A percentile compares a stretch with the other conserved stretches of the same genome.
phyloP scores from a whole-genome alignment of 2,113 vertebrate species.

The Ramphastos sulfuratus region DNA sequence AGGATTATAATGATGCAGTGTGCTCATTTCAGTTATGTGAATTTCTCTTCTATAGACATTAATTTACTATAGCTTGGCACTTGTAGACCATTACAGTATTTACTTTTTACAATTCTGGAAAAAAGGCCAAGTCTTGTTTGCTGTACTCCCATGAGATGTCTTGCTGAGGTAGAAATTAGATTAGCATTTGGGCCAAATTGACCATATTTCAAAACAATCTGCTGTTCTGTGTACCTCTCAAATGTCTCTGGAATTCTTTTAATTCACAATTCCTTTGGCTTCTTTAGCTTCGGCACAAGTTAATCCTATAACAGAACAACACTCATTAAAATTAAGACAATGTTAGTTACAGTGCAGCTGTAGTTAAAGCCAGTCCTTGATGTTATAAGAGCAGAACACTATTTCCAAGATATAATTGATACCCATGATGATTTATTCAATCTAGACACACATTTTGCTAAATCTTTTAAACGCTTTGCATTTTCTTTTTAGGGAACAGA shows the following conservation, averaged over 20 bases:
- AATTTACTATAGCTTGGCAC: not conserved
- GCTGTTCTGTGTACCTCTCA: not conserved
- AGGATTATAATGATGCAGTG: not conserved
- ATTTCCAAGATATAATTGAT: not conserved
- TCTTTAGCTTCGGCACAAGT: not conserved
- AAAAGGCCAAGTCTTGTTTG: not conserved
- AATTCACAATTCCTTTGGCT: not conserved
- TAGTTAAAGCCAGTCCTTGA: slow-evolving; percentile 14
- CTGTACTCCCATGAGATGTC: not conserved
- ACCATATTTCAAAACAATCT: not conserved
- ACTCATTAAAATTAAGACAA: slow-evolving; percentile 38
- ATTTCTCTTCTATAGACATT: not conserved
- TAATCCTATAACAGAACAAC: not conserved
- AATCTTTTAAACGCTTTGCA: slow-evolving; percentile 30
- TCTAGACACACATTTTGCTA: not conserved
- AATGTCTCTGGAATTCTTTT: not conserved
- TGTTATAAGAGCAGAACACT: not conserved
- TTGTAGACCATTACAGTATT: not conserved
- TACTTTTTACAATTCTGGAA: not conserved
- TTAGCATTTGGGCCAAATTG: slow-evolving; percentile 5
- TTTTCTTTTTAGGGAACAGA: not conserved
- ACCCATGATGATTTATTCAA: slow-evolving; percentile 6
- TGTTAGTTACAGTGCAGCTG: not conserved
- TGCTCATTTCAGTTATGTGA: not conserved
- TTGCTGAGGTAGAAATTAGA: not conserved